A percentile compares a stretch with the other conserved stretches of the same genome.
Conservation (phyloP, 2,113 vertebrate genomes). For the Sprattus sprattus region DNA sequence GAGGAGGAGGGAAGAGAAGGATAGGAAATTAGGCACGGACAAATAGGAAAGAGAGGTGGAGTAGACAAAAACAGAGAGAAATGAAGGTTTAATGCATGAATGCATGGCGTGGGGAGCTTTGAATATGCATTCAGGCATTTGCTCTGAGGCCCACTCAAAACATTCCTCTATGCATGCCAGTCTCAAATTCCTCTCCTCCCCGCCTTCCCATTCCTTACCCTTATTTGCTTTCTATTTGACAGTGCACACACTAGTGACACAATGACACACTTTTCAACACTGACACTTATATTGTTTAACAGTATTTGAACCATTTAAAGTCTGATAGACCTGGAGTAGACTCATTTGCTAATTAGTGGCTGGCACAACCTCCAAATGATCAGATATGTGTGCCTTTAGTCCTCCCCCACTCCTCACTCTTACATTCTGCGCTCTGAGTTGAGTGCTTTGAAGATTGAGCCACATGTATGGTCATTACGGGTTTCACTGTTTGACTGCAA, state of each 20-base stretch:
- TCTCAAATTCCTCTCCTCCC: constrained; percentile 5
- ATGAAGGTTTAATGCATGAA: constrained; percentile 56
- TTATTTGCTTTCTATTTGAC: neutral
- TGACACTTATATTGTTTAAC: neutral
- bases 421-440: too few relatives aligned
- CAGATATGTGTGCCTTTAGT: too few relatives aligned
- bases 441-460: too few relatives aligned
- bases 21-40: neutral
- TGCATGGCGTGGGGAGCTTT: constrained; percentile 64
- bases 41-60: constrained; percentile 43
- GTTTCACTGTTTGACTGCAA: too few relatives aligned
- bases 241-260: neutral
- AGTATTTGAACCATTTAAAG: too few relatives aligned
- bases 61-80: constrained; percentile 47
- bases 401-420: too few relatives aligned
- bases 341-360: too few relatives aligned
- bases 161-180: constrained; percentile 57
- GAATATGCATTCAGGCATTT: constrained; percentile 71
- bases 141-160: constrained; percentile 65
- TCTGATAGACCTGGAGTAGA: too few relatives aligned
- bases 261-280: neutral
- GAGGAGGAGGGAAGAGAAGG: neutral
- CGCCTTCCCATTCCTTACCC: constrained; percentile 45
- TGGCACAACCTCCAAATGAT: too few relatives aligned
- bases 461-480: too few relatives aligned